Percentiles rank a stretch among this genome's conserved stretches.
phyloP scores from a whole-genome alignment of 2,797 vertebrate species.

The Sphenopsis melanotis region DNA sequence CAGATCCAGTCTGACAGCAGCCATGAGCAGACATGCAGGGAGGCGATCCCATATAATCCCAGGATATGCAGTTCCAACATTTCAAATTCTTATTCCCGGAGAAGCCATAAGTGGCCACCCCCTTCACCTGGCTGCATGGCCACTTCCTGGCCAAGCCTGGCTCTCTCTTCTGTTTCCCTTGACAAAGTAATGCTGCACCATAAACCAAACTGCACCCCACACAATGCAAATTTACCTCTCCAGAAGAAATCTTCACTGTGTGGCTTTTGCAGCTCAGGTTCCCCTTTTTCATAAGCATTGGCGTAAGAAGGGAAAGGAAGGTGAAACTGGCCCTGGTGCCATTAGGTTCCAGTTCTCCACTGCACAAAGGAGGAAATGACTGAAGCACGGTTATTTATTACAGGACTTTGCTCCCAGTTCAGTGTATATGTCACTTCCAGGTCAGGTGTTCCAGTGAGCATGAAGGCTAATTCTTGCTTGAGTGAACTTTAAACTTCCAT shows the following conservation, averaged over 20 bases:
- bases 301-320: background rate
- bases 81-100: background rate
- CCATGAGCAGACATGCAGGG: background rate
- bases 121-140: background rate
- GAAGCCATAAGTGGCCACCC: background rate
- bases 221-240: constrained; percentile 64
- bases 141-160: background rate
- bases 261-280: background rate
- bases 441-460: background rate
- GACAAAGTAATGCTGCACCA: background rate
- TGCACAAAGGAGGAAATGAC: constrained; percentile 62
- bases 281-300: background rate
- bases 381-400: constrained; percentile 67
- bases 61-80: background rate
- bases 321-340: background rate
- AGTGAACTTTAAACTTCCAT: background rate
- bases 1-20: accelerated
- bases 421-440: constrained; percentile 47
- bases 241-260: background rate
- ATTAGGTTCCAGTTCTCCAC: background rate
- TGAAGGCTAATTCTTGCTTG: background rate
- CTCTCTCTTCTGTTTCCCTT: background rate
- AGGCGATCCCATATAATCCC: background rate
- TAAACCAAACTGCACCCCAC: background rate
- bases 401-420: constrained; percentile 74